phyloP scores from a whole-genome alignment of 2,113 vertebrate genomes.

The Porphyrio hochstetteri region DNA sequence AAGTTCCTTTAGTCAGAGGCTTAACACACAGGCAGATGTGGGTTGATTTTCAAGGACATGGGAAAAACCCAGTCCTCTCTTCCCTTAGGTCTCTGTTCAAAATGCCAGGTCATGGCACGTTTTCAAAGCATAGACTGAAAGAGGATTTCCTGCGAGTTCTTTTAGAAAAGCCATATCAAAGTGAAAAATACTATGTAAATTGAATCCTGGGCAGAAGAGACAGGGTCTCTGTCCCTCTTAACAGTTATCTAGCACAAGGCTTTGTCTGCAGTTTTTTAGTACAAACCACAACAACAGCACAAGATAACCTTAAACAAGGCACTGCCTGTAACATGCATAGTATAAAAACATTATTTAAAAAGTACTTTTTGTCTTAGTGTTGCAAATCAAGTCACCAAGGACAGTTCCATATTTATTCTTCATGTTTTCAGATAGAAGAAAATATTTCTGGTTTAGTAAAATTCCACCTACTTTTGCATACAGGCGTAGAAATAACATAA shows the following conservation, averaged over 20 bases:
- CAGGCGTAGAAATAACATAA: neutral
- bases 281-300: neutral
- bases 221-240: neutral
- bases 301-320: neutral
- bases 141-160: neutral
- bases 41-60: neutral
- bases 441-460: neutral
- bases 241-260: neutral
- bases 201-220: neutral
- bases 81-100: neutral
- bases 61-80: neutral
- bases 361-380: neutral
- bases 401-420: neutral
- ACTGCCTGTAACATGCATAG: neutral
- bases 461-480: neutral
- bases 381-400: neutral
- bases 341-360: neutral
- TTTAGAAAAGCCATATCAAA: neutral
- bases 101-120: neutral
- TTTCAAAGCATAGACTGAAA: neutral
- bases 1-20: neutral
- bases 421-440: neutral
- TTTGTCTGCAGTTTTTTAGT: neutral
- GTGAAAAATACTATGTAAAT: neutral
- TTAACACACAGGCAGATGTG: neutral